Base-by-base conservation (phyloP, 2,113 vertebrate genomes). In the Tiliqua scincoides region DNA sequence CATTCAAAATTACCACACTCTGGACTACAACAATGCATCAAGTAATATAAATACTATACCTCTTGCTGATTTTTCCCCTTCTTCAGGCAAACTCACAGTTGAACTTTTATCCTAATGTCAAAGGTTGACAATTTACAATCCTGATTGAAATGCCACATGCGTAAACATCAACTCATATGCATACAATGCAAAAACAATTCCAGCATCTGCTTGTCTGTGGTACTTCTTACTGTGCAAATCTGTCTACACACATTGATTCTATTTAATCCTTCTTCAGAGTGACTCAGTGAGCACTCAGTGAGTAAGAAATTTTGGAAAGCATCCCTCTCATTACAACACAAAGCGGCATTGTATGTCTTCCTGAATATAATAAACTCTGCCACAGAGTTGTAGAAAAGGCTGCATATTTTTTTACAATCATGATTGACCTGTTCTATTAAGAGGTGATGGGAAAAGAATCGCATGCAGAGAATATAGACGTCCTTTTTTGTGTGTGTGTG, bases 251-350 rank as follows among this genome's bases (percentile, higher is more conserved):
- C 52, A 61, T 37, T 73, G 32, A 25, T 83, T 76, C n/a, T 37
- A 40, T 15, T 27, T 25, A 15, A 6, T 27, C 27, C 35, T 48
- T 32, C 20, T 82, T 59, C 48, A 57, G 32, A 30, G 27, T 20
- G 18, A 62, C 35, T n/a, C n/a, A n/a, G n/a, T n/a, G 17, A 72
- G 68, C 6, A 8, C 35, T 21, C 54, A 43, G 35, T n/a, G 9
- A 21, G 68, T 59, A 83, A 73, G 25, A 83, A 70, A 52, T 59
- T 83, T 83, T 73, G 54, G 57, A 62, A 61, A n/a, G 32, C 23
- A 37, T 67, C 40, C 30, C n/a, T 18, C 48, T 78, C 63, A 40
- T 78, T 85, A 85, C 23, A n/a, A 52, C 65, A 85, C 84, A 85
- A 85, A 79, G 84, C 18, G 40, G 6, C 18, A 57, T 70, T 70